phyloP scores from a whole-genome alignment of 1,140 invertebrate genomes.

The Linepithema humile region DNA sequence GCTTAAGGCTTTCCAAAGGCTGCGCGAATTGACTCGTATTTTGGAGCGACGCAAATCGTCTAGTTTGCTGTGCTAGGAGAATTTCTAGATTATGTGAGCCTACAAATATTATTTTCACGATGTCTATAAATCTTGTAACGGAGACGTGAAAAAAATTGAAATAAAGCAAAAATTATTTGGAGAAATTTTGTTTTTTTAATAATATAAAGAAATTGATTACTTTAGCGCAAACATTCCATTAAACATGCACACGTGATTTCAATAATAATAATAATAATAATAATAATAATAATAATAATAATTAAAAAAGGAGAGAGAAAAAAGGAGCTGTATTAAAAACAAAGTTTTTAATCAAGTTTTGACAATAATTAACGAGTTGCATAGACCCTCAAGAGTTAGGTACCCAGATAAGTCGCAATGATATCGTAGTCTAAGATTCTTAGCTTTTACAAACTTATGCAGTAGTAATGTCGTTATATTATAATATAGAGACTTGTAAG shows the following conservation, averaged over 20 bases:
- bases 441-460: slow-evolving; percentile 14
- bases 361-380: too few relatives aligned
- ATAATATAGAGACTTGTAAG: background rate
- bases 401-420: background rate
- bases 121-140: background rate
- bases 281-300: too few relatives aligned
- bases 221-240: background rate
- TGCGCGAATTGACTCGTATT: slow-evolving; percentile 26
- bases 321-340: too few relatives aligned
- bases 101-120: slow-evolving; percentile 24
- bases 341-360: too few relatives aligned
- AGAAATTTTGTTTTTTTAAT: background rate
- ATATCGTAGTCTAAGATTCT: slow-evolving; percentile 8
- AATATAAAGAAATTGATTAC: background rate
- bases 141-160: background rate
- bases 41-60: background rate
- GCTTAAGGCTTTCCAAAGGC: slow-evolving; percentile 40
- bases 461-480: slow-evolving; percentile 11
- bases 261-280: too few relatives aligned
- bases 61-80: background rate
- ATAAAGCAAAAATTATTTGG: background rate
- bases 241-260: background rate
- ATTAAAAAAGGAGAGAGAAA: too few relatives aligned
- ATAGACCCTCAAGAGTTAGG: too few relatives aligned
- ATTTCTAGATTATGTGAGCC: background rate